A percentile compares a stretch with the other conserved stretches of the same genome.
These are phyloP conservation scores for Trachymyrmex cornetzi DNA, from an alignment of 1,140 invertebrate genomes.

Conservation along the genomic window DNA sequence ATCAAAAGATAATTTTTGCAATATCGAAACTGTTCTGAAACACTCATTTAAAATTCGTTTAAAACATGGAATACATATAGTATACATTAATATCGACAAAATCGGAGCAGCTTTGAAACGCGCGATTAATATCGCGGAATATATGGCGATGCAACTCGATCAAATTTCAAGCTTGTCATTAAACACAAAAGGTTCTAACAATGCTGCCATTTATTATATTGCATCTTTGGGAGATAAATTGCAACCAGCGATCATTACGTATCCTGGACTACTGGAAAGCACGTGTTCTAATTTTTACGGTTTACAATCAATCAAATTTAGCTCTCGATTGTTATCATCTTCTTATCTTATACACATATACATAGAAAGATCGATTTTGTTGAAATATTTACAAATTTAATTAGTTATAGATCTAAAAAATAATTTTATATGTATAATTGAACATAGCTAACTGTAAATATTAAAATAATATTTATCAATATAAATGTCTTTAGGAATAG, in stretches of 20 bases:
- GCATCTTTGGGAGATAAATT: constrained; percentile 37
- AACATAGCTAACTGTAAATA: not conserved
- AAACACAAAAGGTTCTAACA: constrained; percentile 29
- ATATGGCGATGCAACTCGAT: constrained; percentile 34
- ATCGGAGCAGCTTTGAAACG: constrained; percentile 46
- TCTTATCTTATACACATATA: not conserved
- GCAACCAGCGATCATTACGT: not conserved
- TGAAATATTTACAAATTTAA: too few species aligned
- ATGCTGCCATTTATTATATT: constrained; percentile 5
- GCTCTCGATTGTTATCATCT: not conserved
- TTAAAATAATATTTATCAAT: not conserved
- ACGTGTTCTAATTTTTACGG: not conserved
- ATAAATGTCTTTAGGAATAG: not conserved
- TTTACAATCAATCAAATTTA: constrained; percentile 3
- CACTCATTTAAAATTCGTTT: constrained; percentile 60
- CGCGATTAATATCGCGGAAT: constrained; percentile 37
- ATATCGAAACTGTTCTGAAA: constrained; percentile 27
- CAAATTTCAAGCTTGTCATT: constrained; percentile 38
- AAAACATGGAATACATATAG: constrained; percentile 37
- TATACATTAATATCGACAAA: constrained; percentile 38
- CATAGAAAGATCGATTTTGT: too few species aligned
- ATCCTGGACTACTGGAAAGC: not conserved
- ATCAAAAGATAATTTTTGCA: constrained; percentile 56
- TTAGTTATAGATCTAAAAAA: too few species aligned
- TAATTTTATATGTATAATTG: not conserved